Evolutionary conservation across 2,113 vertebrate genomes (phyloP), one percentile per base, ranked within the genome.

Genomic region (Paracanthobrama guichenoti): DNA sequence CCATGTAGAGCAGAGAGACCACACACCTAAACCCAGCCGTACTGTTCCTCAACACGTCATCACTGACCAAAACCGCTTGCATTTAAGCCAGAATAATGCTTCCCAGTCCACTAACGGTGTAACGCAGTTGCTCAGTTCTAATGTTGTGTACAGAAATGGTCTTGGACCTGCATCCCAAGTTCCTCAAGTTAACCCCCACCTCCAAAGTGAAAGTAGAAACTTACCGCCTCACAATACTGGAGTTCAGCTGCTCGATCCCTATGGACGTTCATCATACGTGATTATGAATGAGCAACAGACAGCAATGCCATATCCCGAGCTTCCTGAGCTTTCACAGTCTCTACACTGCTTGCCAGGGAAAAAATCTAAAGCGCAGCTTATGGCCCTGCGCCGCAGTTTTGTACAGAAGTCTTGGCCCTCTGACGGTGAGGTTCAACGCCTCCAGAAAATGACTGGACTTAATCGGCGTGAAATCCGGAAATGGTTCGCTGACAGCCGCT

Each of bases 361-460:
- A 46, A 91, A 91, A 84, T 82, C 87, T 2, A 88, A 90, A 73
- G 88, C 69, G 2, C 89, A 90, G 79, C 84, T 89, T 46, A 84
- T 85, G 75, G 62, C 76, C 0, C 86, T 89, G 3, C 84, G 87
- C 9, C 80, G 85, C 24, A 88, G 91, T 74, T 88, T 90, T 8
- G 71, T 80, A 10, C 73, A 81, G 4, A 78, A 84, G 18, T 83
- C 85, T 53, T 90, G 85, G 87, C 91, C 88, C 0, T 81, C 85
- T 1, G 91, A 94, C 83, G 90, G 55, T 1, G 94, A 94, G 72
- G 79, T 95, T 60, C 91, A 90, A 28, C 88, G 86, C 3, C 84
- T 95, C 78, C 89, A 93, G 84, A 85, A 66, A 35, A 89, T 89
- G 11, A 94, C 95, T 9, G 92, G 93, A 42, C 91, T 95, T 2